phyloP scores from a whole-genome alignment of 2,113 vertebrate species.

The Equus przewalskii region DNA sequence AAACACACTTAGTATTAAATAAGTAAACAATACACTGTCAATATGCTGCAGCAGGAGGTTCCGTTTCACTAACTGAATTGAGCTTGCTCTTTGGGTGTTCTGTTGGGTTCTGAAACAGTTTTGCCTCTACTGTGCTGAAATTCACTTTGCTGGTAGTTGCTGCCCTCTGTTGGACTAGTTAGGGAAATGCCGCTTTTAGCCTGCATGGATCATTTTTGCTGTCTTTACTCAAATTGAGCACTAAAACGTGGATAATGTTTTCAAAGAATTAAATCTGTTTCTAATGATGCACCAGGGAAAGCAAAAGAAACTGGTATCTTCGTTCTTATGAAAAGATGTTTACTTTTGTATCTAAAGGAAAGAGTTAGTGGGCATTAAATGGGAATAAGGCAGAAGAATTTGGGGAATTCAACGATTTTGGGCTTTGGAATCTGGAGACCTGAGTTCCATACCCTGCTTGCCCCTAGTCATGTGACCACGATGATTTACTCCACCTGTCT shows the following conservation, averaged over 20 bases:
- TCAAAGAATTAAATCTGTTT: conserved; percentile 14
- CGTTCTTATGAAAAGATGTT: background rate
- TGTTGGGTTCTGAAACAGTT: conserved; percentile 22
- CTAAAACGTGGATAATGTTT: conserved; percentile 57
- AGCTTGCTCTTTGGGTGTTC: conserved; percentile 5
- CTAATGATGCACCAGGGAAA: conserved; percentile 23
- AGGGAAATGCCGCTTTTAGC: conserved; percentile 45
- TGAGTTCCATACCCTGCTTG: background rate
- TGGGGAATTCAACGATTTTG: background rate
- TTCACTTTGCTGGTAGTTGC: conserved; percentile 65
- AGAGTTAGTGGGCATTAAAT: conserved; percentile 51
- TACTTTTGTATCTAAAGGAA: conserved; percentile 37
- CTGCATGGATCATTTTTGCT: background rate
- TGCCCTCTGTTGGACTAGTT: conserved; percentile 81
- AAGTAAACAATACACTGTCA: background rate
- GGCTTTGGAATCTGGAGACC: conserved; percentile 32
- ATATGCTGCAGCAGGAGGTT: conserved; percentile 14
- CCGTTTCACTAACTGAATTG: conserved; percentile 36
- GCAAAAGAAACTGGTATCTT: conserved; percentile 15
- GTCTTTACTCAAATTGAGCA: background rate
- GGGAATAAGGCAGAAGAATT: conserved; percentile 29
- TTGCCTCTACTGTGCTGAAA: background rate
- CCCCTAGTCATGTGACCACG: background rate
- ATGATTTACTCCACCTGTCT: conserved; percentile 48
- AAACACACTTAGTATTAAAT: conserved; percentile 6